phyloP scores from a whole-genome alignment of 1,140 invertebrate species.

The Lithobius niger region DNA sequence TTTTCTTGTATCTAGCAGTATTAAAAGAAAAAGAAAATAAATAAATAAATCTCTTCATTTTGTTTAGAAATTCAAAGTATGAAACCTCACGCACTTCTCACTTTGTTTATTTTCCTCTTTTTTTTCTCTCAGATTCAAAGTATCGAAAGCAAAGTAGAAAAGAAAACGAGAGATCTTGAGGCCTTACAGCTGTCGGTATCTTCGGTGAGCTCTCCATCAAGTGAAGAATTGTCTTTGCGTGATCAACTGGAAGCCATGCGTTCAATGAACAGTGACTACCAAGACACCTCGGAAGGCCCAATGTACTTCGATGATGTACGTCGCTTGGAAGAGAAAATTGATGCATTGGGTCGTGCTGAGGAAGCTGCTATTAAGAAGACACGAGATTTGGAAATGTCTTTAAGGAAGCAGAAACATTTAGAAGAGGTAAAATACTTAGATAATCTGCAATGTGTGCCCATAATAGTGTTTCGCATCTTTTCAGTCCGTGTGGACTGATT shows the following conservation, averaged over 20 bases:
- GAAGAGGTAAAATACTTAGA: too few species aligned
- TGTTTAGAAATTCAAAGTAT: too few species aligned
- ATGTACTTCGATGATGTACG: conserved; percentile 41
- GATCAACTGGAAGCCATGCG: conserved; percentile 2
- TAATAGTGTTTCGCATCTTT: too few species aligned
- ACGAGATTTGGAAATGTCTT: conserved; percentile 56
- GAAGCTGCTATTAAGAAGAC: conserved; percentile 57
- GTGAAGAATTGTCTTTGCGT: conserved; percentile 61
- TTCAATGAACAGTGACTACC: conserved; percentile 15
- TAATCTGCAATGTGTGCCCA: too few species aligned
- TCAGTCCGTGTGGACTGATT: too few species aligned
- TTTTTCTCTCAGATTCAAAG: conserved; percentile 37
- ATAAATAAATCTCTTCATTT: too few species aligned
- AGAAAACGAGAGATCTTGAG: conserved; percentile 53
- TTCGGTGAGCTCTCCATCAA: conserved; percentile 49
- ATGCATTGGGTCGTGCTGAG: conserved; percentile 50
- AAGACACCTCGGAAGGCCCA: conserved; percentile 28
- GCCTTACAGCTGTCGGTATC: conserved; percentile 43
- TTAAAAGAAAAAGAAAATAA: too few species aligned
- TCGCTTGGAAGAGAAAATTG: conserved; percentile 48
- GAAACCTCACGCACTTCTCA: too few species aligned
- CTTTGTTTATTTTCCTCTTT: conserved; percentile 18
- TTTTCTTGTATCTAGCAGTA: too few species aligned
- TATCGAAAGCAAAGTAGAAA: conserved; percentile 44
- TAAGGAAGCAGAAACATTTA: conserved; percentile 40